Evolutionary conservation across 2,888 invertebrate genomes (phyloP).

Genomic region (Drosophila histrio): DNA sequence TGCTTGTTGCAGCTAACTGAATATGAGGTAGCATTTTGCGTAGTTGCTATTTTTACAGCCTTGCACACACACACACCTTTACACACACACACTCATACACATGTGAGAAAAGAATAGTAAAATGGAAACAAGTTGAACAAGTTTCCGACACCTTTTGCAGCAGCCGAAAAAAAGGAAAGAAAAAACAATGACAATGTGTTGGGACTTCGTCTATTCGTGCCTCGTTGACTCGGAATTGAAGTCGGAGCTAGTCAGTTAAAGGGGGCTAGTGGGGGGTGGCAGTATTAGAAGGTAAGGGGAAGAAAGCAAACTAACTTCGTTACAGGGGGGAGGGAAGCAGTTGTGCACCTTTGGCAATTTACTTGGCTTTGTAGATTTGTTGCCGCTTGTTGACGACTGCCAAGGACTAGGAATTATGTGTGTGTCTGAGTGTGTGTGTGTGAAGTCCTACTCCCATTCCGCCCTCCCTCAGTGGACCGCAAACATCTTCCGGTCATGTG

Average conservation of each 20-base stretch:
- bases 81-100: not conserved
- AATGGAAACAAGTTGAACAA: slow-evolving; percentile 80
- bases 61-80: slow-evolving; percentile 6
- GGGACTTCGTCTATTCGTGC: slow-evolving; percentile 41
- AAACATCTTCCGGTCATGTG: slow-evolving; percentile 56
- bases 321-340: slow-evolving; percentile 17
- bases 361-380: slow-evolving; percentile 56
- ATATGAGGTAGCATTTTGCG: slow-evolving; percentile 43
- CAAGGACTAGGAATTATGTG: slow-evolving; percentile 37
- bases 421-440: not conserved
- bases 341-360: slow-evolving; percentile 44
- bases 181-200: slow-evolving; percentile 64
- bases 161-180: slow-evolving; percentile 7
- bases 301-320: slow-evolving; percentile 55
- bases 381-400: slow-evolving; percentile 53
- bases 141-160: slow-evolving; percentile 74
- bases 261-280: not conserved
- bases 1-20: slow-evolving; percentile 27
- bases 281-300: not conserved
- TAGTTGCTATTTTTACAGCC: slow-evolving; percentile 53
- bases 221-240: slow-evolving; percentile 29
- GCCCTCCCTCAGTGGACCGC: slow-evolving; percentile 4
- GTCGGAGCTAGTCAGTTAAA: not conserved
- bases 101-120: slow-evolving; percentile 57
- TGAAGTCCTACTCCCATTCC: not conserved